Evolutionary conservation across 1,140 invertebrate species (phyloP), one percentile per base, ranked within the genome.

Genomic region (Conus ventricosus): DNA sequence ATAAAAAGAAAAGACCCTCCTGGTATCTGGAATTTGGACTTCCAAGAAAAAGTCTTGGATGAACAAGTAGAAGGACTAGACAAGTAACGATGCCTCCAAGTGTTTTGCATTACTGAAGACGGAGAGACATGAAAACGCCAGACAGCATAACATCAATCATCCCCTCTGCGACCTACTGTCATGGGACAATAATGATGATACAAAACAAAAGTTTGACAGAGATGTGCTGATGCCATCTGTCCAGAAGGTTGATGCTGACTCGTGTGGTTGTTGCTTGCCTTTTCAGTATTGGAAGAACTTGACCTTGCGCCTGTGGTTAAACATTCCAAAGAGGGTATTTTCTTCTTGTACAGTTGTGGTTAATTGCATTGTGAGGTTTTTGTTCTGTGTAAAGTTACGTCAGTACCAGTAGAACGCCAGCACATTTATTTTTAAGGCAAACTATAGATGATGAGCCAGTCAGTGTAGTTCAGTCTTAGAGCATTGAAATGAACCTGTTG

Each of bases 281-380:
- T 85, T 87, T 75, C 85, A 87, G 85, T 87, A 71, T 57, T 87
- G 71, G 85, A 54, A 54, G 5, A 80, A 17, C 85, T 78, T 87
- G 85, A 67, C 51, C 75, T 87, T 78, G 67, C 75, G 5, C 85
- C 85, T 55, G 75, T n/a, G 25, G 20, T 81, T 54, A 54, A 54
- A 23, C 27, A 39, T 81, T 39, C 80, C 80, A 54, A 27, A 13
- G 76, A 78, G 76, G 76, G 76, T 78, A 78, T 78, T 78, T 78
- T 51, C 25, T 78, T 78, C 76, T 51, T 78, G 76, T 51, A 5
- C 20, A 78, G 25, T 11, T 78, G 76, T 78, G n/a, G 39, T 51
- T 13, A 11, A 39, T 39, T 75, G n/a, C 71, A 17, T 75, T 78
- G 67, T 78, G 76, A 17, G 27, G 39, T 78, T 78, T 39, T 39